Base-by-base conservation (phyloP, 2,113 vertebrate species). In the Rhegmatorhina hoffmannsi region DNA sequence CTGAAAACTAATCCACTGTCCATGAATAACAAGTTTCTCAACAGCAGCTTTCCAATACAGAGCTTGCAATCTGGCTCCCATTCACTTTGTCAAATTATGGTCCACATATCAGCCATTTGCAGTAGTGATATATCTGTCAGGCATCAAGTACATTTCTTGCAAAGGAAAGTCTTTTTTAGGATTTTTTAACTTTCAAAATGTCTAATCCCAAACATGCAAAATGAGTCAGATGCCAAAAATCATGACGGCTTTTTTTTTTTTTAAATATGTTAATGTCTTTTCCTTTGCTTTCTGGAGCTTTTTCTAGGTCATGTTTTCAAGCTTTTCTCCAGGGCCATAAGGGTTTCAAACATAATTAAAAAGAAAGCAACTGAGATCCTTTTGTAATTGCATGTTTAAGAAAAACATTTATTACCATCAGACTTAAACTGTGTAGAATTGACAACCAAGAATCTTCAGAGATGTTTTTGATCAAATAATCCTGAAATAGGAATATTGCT, bases 41-140 rank as follows among this genome's bases (percentile, higher is more conserved):
- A 95, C 85, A 96, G 90, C 92, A 96, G 90, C 63, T 95, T 94
- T 92, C 89, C 90, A 91, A 90, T 26, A 84, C 16, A 6, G 90
- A 96, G 76, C 90, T 92, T 78, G 68, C 92, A 96, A 96, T 93
- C 93, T 96, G 94, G 94, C 72, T 96, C 56, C 68, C 46, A 75
- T 93, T 93, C 94, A 84, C 76, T 94, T 88, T 94, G 93, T 96
- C 93, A 95, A 90, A 96, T 90, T 52, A 88, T 26, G 79, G 95
- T 95, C 88, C 90, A 90, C 86, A 80, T 63, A 92, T 49, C 93
- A 97, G 80, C 76, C 94, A 63, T 77, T 95, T 81, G 80, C 88
- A 92, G 90, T 84, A 93, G 83, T 56, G 92, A 95, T 96, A 28
- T 74, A 95, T 96, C 92, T 95, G 95, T 90, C 94, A 91, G 77